A percentile compares a stretch with the other conserved stretches of the same genome.
Evolutionary conservation across 2,797 vertebrate species (phyloP).

Genomic region (Anas bahamensis): DNA sequence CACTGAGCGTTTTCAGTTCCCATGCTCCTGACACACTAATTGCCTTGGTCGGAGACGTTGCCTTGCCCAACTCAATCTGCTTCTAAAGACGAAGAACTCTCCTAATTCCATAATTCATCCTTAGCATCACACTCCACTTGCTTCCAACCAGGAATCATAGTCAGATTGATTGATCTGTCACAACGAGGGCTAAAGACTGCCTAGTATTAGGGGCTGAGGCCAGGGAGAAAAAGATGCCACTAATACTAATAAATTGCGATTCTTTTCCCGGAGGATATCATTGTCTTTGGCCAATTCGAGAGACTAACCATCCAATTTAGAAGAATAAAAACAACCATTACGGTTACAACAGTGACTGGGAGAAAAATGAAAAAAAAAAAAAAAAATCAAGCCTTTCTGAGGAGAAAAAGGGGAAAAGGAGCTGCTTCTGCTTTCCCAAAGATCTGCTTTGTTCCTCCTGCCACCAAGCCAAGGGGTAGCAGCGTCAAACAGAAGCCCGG

Average conservation of each 20-base stretch:
- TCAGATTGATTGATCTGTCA: conserved; percentile 42
- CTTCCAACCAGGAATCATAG: conserved; percentile 15
- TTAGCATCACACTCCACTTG: conserved; percentile 28
- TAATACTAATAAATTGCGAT: conserved; percentile 3
- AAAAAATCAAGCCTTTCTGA: not conserved
- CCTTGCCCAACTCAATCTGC: not conserved
- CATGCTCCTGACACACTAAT: not conserved
- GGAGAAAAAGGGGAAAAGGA: not conserved
- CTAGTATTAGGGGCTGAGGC: not conserved
- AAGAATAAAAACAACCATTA: conserved; percentile 56
- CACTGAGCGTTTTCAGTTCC: not conserved
- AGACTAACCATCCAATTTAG: conserved; percentile 43
- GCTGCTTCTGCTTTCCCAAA: not conserved
- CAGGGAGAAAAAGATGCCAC: conserved; percentile 15
- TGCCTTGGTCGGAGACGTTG: not conserved
- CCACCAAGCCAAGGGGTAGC: conserved; percentile 34
- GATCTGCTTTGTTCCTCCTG: conserved; percentile 44
- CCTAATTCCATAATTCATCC: conserved; percentile 40
- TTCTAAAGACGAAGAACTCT: not conserved
- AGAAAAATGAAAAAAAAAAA: not conserved
- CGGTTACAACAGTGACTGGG: not conserved
- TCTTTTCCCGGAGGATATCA: conserved; percentile 12
- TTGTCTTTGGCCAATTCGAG: conserved; percentile 37
- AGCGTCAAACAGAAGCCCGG: conserved; percentile 12
- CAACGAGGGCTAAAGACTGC: conserved; percentile 9